These are phyloP conservation scores for Platygyra sinensis DNA, from an alignment of 64 coral and sea anemone species.

Conservation along the genomic window DNA sequence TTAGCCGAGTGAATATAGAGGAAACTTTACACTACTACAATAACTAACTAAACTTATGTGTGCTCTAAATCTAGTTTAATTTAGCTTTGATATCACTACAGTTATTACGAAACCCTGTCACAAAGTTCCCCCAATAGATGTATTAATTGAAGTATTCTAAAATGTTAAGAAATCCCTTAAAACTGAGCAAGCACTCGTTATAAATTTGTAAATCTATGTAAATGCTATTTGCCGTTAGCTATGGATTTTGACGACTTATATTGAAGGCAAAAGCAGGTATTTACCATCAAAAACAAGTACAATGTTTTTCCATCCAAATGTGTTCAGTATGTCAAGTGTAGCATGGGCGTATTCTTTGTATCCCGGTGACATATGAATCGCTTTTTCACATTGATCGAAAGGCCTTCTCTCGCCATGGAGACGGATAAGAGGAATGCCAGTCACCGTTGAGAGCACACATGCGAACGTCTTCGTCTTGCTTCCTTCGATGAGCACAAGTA, in stretches of 20 bases:
- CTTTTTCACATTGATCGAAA: background rate
- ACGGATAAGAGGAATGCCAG: constrained; percentile 41
- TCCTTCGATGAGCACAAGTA: constrained; percentile 12
- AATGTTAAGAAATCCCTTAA: background rate
- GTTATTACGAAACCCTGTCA: too few species aligned
- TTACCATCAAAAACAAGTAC: constrained; percentile 41
- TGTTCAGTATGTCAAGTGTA: constrained; percentile 1
- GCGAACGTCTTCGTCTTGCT: background rate
- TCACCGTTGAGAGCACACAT: constrained; percentile 12
- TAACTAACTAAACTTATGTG: too few species aligned
- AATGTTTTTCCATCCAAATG: constrained; percentile 30
- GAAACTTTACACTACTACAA: too few species aligned
- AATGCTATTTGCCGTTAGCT: background rate
- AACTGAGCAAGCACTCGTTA: background rate
- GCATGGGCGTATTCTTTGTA: constrained; percentile 46
- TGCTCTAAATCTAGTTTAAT: too few species aligned
- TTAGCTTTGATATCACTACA: too few species aligned
- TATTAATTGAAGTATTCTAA: background rate
- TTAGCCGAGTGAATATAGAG: too few species aligned
- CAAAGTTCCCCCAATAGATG: too few species aligned
- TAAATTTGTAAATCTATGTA: background rate
- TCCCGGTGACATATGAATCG: constrained; percentile 26
- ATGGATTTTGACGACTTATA: background rate
- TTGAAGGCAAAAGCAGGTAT: background rate
- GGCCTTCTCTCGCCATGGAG: constrained; percentile 22